phyloP scores from a whole-genome alignment of 1,140 invertebrate species.

The Scaptomyza hsui region DNA sequence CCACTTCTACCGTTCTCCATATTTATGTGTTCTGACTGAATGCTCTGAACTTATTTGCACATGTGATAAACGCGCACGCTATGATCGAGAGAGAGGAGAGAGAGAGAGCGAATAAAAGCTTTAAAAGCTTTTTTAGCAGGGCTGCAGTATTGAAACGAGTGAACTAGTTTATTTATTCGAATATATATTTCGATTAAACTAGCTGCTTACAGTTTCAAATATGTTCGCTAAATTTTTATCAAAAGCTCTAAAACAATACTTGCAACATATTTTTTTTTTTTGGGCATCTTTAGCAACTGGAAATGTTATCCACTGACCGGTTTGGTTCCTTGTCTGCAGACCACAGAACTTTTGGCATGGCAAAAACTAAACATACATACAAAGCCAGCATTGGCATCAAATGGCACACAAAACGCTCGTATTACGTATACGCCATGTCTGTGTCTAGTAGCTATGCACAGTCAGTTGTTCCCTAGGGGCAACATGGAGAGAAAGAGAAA shows the following conservation, averaged over 20 bases:
- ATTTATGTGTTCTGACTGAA: constrained; percentile 38
- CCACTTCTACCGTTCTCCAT: constrained; percentile 48
- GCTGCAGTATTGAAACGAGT: background rate
- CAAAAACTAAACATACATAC: background rate
- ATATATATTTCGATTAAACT: too few species aligned
- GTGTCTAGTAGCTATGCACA: constrained; percentile 5
- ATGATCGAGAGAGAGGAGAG: background rate
- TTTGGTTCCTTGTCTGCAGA: constrained; percentile 27
- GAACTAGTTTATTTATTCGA: background rate
- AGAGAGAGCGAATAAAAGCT: background rate
- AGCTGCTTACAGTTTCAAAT: too few species aligned
- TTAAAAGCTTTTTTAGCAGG: background rate
- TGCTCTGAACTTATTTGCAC: background rate
- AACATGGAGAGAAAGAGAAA: too few species aligned
- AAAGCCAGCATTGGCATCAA: constrained; percentile 46
- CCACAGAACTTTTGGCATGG: constrained; percentile 48
- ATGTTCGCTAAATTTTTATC: too few species aligned
- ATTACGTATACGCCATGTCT: constrained; percentile 54
- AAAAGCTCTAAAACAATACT: too few species aligned
- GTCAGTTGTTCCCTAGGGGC: background rate
- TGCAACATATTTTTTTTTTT: background rate
- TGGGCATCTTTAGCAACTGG: background rate
- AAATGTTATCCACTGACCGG: constrained; percentile 8
- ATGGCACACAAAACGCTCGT: constrained; percentile 74
- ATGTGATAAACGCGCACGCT: background rate